Percentiles rank a stretch among this genome's conserved stretches.
phyloP scores from a whole-genome alignment of 2,113 vertebrate species.

The Platysternon megacephalum region DNA sequence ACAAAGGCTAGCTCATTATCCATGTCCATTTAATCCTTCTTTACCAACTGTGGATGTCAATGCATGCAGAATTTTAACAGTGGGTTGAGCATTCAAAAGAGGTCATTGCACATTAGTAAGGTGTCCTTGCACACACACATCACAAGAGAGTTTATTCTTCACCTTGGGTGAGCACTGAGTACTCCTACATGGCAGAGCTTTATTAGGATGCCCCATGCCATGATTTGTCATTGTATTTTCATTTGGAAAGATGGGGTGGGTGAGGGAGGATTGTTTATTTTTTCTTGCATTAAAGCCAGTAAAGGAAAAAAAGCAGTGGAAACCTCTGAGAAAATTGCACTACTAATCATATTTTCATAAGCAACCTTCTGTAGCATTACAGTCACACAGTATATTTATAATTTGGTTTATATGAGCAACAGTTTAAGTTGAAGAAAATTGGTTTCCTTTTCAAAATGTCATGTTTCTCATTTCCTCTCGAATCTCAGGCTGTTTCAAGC shows the following conservation, averaged over 20 bases:
- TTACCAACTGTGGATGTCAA: not conserved
- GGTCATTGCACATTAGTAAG: not conserved
- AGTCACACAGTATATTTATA: constrained; percentile 80
- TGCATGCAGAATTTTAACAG: not conserved
- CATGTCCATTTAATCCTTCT: not conserved
- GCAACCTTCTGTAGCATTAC: constrained; percentile 73
- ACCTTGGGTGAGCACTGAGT: not conserved
- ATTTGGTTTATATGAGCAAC: constrained; percentile 80
- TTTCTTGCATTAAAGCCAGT: constrained; percentile 38
- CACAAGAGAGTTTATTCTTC: not conserved
- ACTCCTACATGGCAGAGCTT: not conserved
- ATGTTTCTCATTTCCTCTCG: constrained; percentile 82
- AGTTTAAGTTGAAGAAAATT: constrained; percentile 83
- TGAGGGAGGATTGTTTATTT: constrained; percentile 55
- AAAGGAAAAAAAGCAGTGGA: constrained; percentile 60
- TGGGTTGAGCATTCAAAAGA: not conserved
- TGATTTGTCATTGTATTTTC: constrained; percentile 63
- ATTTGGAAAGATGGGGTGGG: constrained; percentile 28
- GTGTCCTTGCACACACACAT: not conserved
- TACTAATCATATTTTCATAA: constrained; percentile 75
- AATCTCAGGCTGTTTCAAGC: constrained; percentile 72
- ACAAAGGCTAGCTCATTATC: fast-evolving
- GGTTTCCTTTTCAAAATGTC: constrained; percentile 84
- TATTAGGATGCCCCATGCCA: constrained; percentile 1
- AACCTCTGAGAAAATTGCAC: constrained; percentile 72